Percentiles rank a stretch among this genome's conserved stretches.
These are phyloP conservation scores for Chrysoperla carnea DNA, from an alignment of 1,140 invertebrate genomes.

Conservation along the genomic window DNA sequence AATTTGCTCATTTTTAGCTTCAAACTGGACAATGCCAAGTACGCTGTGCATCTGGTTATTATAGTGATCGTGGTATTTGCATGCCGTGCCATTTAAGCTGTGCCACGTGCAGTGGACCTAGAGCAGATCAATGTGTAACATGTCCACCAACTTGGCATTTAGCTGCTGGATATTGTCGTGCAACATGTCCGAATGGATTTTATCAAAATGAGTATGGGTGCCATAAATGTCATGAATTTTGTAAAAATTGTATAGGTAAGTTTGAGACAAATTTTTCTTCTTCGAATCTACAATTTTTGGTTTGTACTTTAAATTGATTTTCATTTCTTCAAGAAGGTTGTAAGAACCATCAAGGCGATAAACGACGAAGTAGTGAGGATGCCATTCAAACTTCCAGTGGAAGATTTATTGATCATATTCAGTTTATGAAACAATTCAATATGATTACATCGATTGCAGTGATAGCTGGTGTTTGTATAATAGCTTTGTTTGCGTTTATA, in stretches of 20 bases:
- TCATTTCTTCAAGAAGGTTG: slow-evolving; percentile 11
- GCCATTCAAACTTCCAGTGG: slow-evolving; percentile 19
- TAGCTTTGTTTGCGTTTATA: slow-evolving; percentile 43
- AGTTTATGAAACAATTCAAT: slow-evolving; percentile 30
- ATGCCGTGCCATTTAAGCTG: slow-evolving; percentile 68
- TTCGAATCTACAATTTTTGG: background rate
- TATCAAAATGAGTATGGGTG: slow-evolving; percentile 62
- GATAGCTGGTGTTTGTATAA: slow-evolving; percentile 41
- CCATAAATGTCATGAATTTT: slow-evolving; percentile 70
- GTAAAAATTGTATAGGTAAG: slow-evolving; percentile 57
- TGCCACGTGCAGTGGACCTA: slow-evolving; percentile 60
- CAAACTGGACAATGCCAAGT: slow-evolving; percentile 63
- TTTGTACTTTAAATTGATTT: background rate
- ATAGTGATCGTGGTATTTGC: slow-evolving; percentile 64
- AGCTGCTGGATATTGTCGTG: slow-evolving; percentile 61
- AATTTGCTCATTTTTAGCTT: slow-evolving; percentile 20
- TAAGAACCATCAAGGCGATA: slow-evolving; percentile 17
- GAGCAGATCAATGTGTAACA: slow-evolving; percentile 63
- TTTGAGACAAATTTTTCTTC: slow-evolving; percentile 3
- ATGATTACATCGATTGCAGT: slow-evolving; percentile 43
- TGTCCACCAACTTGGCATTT: slow-evolving; percentile 61
- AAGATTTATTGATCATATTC: slow-evolving; percentile 15
- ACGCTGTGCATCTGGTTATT: slow-evolving; percentile 59
- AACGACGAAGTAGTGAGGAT: slow-evolving; percentile 22
- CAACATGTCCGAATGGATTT: slow-evolving; percentile 67